Evolutionary conservation across 2,113 vertebrate genomes (phyloP), one percentile per base, ranked within the genome.

Genomic region (Jaculus jaculus): DNA sequence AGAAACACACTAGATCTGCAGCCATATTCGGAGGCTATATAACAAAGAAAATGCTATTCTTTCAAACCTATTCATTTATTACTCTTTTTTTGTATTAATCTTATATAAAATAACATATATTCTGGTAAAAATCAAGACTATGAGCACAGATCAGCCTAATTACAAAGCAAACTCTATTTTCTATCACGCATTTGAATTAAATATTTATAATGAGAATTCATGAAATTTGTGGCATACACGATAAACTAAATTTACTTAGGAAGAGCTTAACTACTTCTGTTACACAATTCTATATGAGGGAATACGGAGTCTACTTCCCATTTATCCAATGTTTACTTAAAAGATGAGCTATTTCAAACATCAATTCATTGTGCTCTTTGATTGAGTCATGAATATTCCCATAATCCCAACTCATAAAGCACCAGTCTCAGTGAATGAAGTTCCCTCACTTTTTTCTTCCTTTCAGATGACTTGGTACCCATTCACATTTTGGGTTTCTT

Each of bases 351-450:
- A 97, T 97, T 98, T 98, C 98, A 98, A 98, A 98, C 98, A 98
- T 98, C 98, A 98, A 98, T 98, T 99, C 98, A 98, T 98, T 98
- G 98, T 96, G 96, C 95, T 96, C 98, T 98, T 98, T 99, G 99
- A 99, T 98, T 98, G 98, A 97, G 97, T 98, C 98, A 99, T 99
- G 99, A 99, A 99, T 99, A 99, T 99, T 99, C 98, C 98, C 98
- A 99, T 99, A 99, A 99, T 99, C 99, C 97, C 97, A 98, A 91
- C 88, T 98, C 98, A 98, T 98, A 98, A 98, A 98, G 97, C 97
- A 90, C 91, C 80, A 94, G 83, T 92, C 97, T 96, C 96, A 82
- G 80, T 96, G 96, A 98, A 98, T 92, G 90, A 97, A 97, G 96
- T 94, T 97, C 92, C 74, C 95, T 94, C 51, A 77, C 86, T 93